Evolutionary conservation across 2,888 invertebrate species (phyloP), one percentile per base, ranked within the genome.

Genomic region (Erebia palarica): DNA sequence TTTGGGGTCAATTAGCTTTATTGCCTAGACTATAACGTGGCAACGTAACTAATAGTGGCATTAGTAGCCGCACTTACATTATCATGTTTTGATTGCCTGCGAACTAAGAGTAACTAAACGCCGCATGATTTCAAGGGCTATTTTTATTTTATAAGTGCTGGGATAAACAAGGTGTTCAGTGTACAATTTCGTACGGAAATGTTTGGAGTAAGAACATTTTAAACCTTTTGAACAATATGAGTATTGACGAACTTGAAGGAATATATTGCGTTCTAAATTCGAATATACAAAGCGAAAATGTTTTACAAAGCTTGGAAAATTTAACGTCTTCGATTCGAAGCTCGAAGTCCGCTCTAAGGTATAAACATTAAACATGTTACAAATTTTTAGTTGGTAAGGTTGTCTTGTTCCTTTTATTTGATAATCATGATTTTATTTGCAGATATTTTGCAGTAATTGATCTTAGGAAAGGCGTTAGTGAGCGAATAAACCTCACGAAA

Each of bases 361-460:
- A 66, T 14, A 18, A 11, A 66, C n/a, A n/a, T n/a, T 14, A 18
- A 11, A 9, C 14, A 9, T 3, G 13, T 16, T 65, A 44, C 18
- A 1, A 18, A 3, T 27, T 11, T 16, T 57, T 44, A 7, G 14
- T n/a, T 61, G 61, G 7, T 16, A 18, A 7, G 21, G 9, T 27
- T 47, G 47, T 5, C 13, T 63, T 21, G 8, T 21, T 13, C 0
- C 14, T 27, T 11, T 49, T 21, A n/a, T 27, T 27, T 16, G 21
- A 64, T 49, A 27, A 53, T 44, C 18, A 18, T 42, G 7, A 7
- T 5, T 21, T 4, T 36, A 16, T 47, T 70, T 73, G 3, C 55
- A 74, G 74, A 44, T 57, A 69, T 59, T 68, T 73, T 58, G 68
- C 74, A 21, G 21, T 74, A 49, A 69, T 74, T 49, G 63, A 49